These are phyloP conservation scores for Euglossa dilemma DNA, from an alignment of 1,140 invertebrate genomes.

Conservation along the genomic window DNA sequence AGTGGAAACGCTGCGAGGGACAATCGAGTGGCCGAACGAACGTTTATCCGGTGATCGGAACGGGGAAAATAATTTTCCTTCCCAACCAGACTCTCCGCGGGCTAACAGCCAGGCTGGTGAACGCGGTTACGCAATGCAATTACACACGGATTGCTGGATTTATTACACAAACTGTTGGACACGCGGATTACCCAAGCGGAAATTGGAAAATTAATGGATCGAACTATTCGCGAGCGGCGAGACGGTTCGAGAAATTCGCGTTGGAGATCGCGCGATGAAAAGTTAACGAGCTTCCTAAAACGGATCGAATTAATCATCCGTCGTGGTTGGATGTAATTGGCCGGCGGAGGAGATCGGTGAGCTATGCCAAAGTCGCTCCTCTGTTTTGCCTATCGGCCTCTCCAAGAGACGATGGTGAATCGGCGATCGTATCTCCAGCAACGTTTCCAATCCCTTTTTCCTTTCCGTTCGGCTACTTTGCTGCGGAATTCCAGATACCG, in stretches of 20 bases:
- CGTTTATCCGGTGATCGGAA: too few species aligned
- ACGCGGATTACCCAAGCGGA: constrained; percentile 38
- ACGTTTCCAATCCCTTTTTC: background rate
- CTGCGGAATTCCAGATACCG: background rate
- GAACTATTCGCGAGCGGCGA: background rate
- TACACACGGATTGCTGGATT: constrained; percentile 16
- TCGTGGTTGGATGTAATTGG: background rate
- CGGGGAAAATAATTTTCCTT: constrained; percentile 11
- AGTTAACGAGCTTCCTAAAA: constrained; percentile 42
- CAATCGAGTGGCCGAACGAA: background rate
- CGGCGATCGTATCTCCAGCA: background rate
- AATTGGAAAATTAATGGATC: constrained; percentile 52
- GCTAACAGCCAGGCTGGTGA: background rate
- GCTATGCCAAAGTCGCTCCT: background rate
- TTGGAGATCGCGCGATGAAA: constrained; percentile 19
- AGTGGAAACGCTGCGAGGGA: background rate
- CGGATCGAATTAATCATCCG: constrained; percentile 31
- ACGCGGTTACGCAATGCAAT: constrained; percentile 26
- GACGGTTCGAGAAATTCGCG: constrained; percentile 4
- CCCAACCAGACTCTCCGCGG: too few species aligned
- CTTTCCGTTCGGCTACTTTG: background rate
- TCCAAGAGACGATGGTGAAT: background rate
- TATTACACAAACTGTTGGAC: constrained; percentile 25
- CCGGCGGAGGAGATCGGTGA: background rate
- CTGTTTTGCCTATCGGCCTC: background rate